Percentiles rank a stretch among this genome's conserved stretches.
Conservation (phyloP, 2,797 vertebrate species). For the Anabas testudineus region DNA sequence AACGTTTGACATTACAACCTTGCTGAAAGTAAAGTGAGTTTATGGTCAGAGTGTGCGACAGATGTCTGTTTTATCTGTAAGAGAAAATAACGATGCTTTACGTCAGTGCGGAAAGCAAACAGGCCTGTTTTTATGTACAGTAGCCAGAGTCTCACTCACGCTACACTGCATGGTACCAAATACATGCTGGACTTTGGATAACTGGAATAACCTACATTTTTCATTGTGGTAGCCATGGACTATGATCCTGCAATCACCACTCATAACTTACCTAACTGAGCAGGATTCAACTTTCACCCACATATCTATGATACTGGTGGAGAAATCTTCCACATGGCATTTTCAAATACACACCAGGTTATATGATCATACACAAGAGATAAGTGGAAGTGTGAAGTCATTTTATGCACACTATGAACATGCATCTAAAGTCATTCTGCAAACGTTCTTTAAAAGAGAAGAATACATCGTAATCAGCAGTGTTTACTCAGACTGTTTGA, state of each 20-base stretch:
- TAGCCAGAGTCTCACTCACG: conserved; percentile 23
- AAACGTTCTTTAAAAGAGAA: conserved; percentile 10
- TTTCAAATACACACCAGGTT: background rate
- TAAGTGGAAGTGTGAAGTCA: background rate
- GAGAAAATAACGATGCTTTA: background rate
- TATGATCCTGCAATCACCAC: conserved; percentile 65
- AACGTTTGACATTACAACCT: background rate
- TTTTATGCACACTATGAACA: background rate
- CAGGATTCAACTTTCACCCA: conserved; percentile 78
- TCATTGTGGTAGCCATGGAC: conserved; percentile 72
- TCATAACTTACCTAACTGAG: conserved; percentile 64
- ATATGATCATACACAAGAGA: background rate
- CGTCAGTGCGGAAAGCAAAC: conserved; percentile 3
- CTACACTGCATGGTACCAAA: conserved; percentile 63
- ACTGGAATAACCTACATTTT: conserved; percentile 68
- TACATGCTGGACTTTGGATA: conserved; percentile 71
- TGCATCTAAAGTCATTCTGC: background rate
- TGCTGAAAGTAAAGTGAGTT: background rate
- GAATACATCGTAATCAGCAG: conserved; percentile 4
- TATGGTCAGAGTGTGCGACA: background rate
- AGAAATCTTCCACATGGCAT: conserved; percentile 27
- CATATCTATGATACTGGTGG: conserved; percentile 29
- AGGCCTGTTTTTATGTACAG: conserved; percentile 28
- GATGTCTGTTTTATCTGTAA: conserved; percentile 5
- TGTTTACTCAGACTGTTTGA: conserved; percentile 33